Base-by-base conservation (phyloP, 2,797 vertebrate species). In the Xenopus petersii region DNA sequence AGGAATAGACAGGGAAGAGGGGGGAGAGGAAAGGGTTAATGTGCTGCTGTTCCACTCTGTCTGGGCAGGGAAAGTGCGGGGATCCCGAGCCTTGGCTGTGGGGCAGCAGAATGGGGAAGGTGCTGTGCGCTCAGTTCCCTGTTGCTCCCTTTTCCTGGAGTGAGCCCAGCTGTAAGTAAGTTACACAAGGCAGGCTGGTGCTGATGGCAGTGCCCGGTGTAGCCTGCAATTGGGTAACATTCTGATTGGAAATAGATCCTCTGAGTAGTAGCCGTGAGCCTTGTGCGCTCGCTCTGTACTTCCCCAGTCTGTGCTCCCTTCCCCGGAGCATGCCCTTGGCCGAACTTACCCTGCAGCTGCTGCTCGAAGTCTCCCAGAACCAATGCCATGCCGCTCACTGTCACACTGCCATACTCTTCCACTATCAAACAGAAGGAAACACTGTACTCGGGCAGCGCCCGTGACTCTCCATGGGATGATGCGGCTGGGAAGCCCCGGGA, bases 1-100 rank as follows among this genome's bases (percentile, higher is more conserved):
- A 94, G 89, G 93, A 91, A 13, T 42, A 67, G 21, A 60, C 16
- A 51, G 46, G 70, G 26, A 56, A 30, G 21, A 64, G 60, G 55
- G 7, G 15, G 21, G 55, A 63, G 30, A 49, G 71, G 49, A 62
- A 11, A 30, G 12, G 24, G 49, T 51, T 51, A 51, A 3, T 15
- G 11, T 12, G 49, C 3, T 12, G 26, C 26, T 30, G 49, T 42
- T 42, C 36, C 36, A 42, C 33, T 36, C 33, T 6, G 33, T 36
- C 33, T 1, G 33, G 10, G 48, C 48, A 49, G 48, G 48, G 48
- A 49, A 49, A 11, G 48, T 49, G 54, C 16, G 54, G 16, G 54
- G 67, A 63, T 58, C 36, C 33, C 73, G n/a, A 48, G n/a, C 58
- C 10, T 64, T 74, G 21, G 46, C 26, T 60, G 72, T 47, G 66